A percentile compares a stretch with the other conserved stretches of the same genome.
phyloP scores from a whole-genome alignment of 30 jellyfish, hydroid and myxozoan species.

The Rhopilema esculentum region DNA sequence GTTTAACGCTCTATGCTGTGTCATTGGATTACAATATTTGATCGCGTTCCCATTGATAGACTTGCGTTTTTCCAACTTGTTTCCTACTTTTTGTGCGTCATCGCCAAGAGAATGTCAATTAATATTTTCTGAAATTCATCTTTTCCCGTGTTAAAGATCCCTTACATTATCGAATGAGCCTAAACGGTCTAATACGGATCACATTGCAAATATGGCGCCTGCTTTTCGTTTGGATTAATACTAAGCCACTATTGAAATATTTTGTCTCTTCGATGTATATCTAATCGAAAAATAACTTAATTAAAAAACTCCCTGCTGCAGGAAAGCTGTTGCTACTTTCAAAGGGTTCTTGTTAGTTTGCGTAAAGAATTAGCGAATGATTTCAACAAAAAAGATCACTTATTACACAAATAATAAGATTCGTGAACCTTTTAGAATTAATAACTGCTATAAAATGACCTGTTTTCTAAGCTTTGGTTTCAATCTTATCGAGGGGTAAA shows the following conservation, averaged over 20 bases:
- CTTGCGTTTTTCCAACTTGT: background rate
- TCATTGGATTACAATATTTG: background rate
- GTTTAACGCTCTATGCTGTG: background rate
- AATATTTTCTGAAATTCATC: background rate
- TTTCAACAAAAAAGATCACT: no score
- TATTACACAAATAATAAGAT: no score
- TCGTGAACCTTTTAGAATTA: no score
- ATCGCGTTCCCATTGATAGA: background rate
- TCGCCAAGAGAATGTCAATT: background rate
- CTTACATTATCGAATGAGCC: background rate
- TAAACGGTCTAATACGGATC: background rate
- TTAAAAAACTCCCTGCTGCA: background rate
- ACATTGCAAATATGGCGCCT: background rate
- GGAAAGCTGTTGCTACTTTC: background rate
- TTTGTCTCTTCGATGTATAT: background rate
- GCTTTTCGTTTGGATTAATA: background rate
- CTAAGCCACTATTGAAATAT: background rate
- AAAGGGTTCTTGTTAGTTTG: background rate
- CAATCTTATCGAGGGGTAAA: no score
- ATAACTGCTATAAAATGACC: no score
- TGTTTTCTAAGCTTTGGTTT: no score
- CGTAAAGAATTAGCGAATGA: no score
- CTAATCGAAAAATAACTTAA: background rate
- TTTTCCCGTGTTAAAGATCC: background rate
- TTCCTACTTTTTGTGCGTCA: background rate